Base-by-base conservation (phyloP, 1,140 invertebrate species). In the Ctenoplectra terminalis region DNA sequence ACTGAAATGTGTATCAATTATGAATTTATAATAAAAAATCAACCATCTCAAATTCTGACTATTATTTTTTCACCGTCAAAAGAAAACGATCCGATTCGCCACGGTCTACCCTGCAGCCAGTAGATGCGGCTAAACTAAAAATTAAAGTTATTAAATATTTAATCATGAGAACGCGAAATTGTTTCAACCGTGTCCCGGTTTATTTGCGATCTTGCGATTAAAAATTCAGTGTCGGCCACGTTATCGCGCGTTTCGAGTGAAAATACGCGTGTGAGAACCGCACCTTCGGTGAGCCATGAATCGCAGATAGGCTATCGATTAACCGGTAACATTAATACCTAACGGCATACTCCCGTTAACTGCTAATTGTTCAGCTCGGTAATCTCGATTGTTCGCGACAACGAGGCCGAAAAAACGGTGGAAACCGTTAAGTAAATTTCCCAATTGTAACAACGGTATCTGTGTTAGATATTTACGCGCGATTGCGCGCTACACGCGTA, bases 351-450 rank as follows among this genome's bases (percentile, higher is more conserved):
- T 31, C 13, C 74, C 40, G 50, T 23, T 74, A 74, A 69, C 74
- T 77, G 74, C 48, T 77, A 77, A 77, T 77, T 77, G 61, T 77
- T 40, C 74, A 37, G 20, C 1, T 34, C 61, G 37, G 74, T 67
- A 77, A 77, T 77, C 50, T n/a, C 61, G 34, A 67, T 67, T 56
- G 74, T 77, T 66, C 48, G 50, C 61, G 46, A 40, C 48, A 43
- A 56, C 29, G 48, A 43, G 37, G 37, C 61, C 20, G 48, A 54
- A 77, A 77, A 77, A 52, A 64, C 29, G 58, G 43, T 20, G 60
- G 31, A 17, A 71, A 79, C 67, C 40, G 54, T 79, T 72, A 72
- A 79, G 66, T 79, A 79, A 79, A 79, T 79, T 71, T 71, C 29
- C 64, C 54, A 71, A 71, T 72, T 31, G 54, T 20, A n/a, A 29